Evolutionary conservation across 2,888 invertebrate species (phyloP).

Genomic region (Acanthosepion lycidas): DNA sequence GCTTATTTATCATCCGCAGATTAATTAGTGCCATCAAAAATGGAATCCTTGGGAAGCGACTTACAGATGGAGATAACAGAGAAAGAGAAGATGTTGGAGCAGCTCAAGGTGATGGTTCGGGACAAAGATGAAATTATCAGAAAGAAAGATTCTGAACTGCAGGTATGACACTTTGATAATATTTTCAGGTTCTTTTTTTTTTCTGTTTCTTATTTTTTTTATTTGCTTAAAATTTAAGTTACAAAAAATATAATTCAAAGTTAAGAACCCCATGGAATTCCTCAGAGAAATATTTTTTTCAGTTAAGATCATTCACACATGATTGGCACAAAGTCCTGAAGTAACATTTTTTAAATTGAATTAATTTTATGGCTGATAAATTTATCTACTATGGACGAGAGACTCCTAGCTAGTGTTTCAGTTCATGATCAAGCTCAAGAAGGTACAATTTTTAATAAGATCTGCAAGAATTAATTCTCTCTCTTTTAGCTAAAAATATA

Average conservation of each 20-base stretch:
- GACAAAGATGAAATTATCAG: constrained; percentile 70
- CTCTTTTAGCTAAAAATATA: too few species aligned
- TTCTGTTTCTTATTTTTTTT: too few species aligned
- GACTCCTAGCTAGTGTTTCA: too few species aligned
- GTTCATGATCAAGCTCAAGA: neutral
- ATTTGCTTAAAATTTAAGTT: too few species aligned
- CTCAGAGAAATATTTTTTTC: neutral
- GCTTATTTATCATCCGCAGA: neutral
- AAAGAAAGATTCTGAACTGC: constrained; percentile 71
- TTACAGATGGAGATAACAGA: constrained; percentile 66
- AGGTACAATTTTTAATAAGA: neutral
- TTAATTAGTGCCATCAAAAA: constrained; percentile 49
- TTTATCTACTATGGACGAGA: too few species aligned
- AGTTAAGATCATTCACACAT: neutral
- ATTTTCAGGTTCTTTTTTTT: neutral
- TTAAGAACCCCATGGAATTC: neutral
- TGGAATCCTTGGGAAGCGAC: constrained; percentile 60
- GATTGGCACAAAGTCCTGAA: neutral
- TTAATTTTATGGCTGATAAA: too few species aligned
- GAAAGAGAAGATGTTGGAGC: constrained; percentile 70
- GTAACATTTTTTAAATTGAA: neutral
- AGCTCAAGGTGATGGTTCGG: constrained; percentile 73
- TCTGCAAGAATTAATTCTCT: too few species aligned
- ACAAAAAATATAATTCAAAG: too few species aligned
- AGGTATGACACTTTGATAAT: constrained; percentile 58